A percentile compares a stretch with the other conserved stretches of the same genome.
Conservation (phyloP, 1,140 invertebrate species). For the Vollenhovia emeryi region DNA sequence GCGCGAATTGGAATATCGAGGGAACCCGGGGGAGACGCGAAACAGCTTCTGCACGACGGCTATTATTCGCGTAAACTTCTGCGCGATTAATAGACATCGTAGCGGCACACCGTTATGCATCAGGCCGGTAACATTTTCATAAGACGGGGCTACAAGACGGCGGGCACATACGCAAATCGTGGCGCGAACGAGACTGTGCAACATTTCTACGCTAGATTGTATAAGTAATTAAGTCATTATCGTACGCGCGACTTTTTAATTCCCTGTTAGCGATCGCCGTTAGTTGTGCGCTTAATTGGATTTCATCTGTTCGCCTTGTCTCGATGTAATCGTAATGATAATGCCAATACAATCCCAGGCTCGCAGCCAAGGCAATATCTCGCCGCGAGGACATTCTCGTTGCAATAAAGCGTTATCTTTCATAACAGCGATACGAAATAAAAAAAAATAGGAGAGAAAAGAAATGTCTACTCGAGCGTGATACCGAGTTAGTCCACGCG, state of each 20-base stretch:
- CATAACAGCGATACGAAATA: conserved; percentile 39
- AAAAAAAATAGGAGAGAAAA: no score
- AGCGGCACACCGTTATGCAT: conserved; percentile 51
- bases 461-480: conserved; percentile 71
- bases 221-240: background rate
- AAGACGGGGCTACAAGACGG: background rate
- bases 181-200: background rate
- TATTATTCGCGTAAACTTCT: conserved; percentile 30
- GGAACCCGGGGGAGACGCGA: conserved; percentile 25
- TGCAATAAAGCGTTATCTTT: conserved; percentile 59
- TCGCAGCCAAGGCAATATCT: conserved; percentile 25
- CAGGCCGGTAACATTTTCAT: conserved; percentile 47
- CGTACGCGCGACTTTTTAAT: background rate
- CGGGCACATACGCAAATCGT: background rate
- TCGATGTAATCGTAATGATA: conserved; percentile 12
- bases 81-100: conserved; percentile 46
- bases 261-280: background rate
- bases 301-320: background rate
- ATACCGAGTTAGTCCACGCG: conserved; percentile 72
- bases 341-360: background rate
- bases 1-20: conserved; percentile 54
- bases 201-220: background rate
- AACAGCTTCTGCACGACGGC: conserved; percentile 30
- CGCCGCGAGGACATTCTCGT: background rate
- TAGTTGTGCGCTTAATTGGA: background rate